A percentile compares a stretch with the other conserved stretches of the same genome.
Conservation (phyloP, 2,797 vertebrate genomes). For the Argya squamiceps region DNA sequence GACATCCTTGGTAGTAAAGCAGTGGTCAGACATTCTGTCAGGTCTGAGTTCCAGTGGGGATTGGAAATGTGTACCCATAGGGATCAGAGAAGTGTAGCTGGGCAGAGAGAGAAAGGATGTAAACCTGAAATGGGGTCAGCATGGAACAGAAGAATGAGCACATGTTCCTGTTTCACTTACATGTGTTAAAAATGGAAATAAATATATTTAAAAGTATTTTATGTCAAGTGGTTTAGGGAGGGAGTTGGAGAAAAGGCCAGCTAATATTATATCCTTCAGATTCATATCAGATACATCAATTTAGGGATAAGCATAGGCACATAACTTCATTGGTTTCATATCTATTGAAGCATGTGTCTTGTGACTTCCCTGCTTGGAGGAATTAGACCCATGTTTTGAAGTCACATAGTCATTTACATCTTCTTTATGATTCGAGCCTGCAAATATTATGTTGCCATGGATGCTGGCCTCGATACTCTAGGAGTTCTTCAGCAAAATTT, state of each 20-base stretch:
- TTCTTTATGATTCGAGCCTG: background rate
- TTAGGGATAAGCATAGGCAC: background rate
- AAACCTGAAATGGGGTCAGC: background rate
- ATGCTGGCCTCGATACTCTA: background rate
- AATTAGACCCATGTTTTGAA: background rate
- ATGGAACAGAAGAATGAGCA: background rate
- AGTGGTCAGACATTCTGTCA: background rate
- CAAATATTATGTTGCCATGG: slow-evolving; percentile 67
- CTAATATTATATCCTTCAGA: background rate
- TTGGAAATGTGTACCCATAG: fast-evolving
- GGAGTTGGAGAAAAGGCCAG: background rate
- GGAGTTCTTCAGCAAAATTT: background rate
- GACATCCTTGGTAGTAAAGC: background rate
- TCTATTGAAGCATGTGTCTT: background rate
- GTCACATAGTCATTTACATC: background rate
- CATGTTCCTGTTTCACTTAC: background rate
- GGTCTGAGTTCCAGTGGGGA: background rate
- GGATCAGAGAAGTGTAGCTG: background rate
- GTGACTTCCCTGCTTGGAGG: background rate
- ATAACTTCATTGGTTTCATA: background rate
- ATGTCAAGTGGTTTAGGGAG: background rate
- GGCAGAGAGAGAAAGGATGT: background rate
- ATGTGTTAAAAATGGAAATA: background rate
- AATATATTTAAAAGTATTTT: background rate
- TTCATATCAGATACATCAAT: background rate